Evolutionary conservation across 2,888 invertebrate species (phyloP), one percentile per base, ranked within the genome.

Genomic region (Steinernema carpocapsae): DNA sequence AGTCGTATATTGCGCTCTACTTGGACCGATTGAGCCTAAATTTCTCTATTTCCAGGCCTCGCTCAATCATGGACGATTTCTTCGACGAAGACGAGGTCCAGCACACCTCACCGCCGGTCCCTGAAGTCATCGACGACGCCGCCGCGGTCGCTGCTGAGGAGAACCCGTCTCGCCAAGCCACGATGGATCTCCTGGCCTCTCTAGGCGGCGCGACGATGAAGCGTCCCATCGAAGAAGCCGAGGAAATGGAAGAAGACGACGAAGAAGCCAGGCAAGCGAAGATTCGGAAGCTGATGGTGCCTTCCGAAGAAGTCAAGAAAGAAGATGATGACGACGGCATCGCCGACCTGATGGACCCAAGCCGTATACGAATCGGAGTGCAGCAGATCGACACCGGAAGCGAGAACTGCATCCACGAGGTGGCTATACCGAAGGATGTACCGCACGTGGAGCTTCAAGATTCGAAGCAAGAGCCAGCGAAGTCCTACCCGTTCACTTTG

Each of bases 341-440:
- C 48, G 14, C 48, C n/a, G 48, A 48, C 3, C 3, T 37, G 37
- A 37, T 10, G 37, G 37, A 37, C 37, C 3, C 3, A 37, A 12
- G 22, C 22, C 91, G 92, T 77, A 92, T 94, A 12, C 91, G 94
- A 73, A 94, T 96, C 80, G 92, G 93, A 73, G 92, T 96, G 26
- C 94, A 95, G 88, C 92, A 92, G 1, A 91, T 97, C 76, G 94
- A 95, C 84, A 93, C 95, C 0, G 91, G 78, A n/a, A 79, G 93
- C 46, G 95, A 94, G 85, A 93, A 94, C 0, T 99, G 97, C 88
- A 93, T 94, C 17, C 99, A 99, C 88, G 97, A 97, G 90, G 96
- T 95, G 70, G 96, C 96, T 0, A 91, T 94, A 73, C 97, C 97
- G 56, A 94, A 94, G 0, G 93, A 92, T 79, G 92, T 93, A 80